A percentile compares a stretch with the other conserved stretches of the same genome.
Conservation (phyloP, 2,797 vertebrate genomes). For the Pseudomugil tenellus region DNA sequence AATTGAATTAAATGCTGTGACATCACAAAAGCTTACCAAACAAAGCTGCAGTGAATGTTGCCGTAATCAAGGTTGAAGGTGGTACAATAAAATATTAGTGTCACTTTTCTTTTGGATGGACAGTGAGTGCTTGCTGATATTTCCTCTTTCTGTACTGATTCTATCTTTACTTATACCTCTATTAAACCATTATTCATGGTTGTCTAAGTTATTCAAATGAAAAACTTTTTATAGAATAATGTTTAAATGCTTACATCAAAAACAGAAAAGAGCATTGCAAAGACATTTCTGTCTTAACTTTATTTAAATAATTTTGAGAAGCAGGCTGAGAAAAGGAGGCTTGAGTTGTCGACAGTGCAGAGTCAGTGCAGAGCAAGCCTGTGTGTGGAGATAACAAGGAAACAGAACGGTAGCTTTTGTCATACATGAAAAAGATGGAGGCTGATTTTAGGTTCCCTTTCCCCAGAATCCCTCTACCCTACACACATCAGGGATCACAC, state of each 20-base stretch:
- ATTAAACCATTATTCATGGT: background rate
- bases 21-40: no score
- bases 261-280: background rate
- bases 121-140: no score
- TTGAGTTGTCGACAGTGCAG: conserved; percentile 36
- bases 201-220: background rate
- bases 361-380: conserved; percentile 51
- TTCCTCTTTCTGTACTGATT: background rate
- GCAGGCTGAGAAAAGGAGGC: conserved; percentile 28
- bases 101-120: no score
- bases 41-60: no score
- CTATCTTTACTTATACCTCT: background rate
- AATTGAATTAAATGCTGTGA: no score
- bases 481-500: conserved; percentile 25
- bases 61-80: no score
- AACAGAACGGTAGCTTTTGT: conserved; percentile 53
- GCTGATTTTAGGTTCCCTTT: conserved; percentile 50
- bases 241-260: conserved; percentile 8
- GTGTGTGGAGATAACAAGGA: conserved; percentile 65
- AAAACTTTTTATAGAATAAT: background rate
- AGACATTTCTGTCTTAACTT: background rate
- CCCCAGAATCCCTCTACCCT: conserved; percentile 47
- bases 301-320: conserved; percentile 32
- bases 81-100: no score
- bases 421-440: conserved; percentile 70